Conservation (phyloP, 2,113 vertebrate species). For the Chaetops frenatus region DNA sequence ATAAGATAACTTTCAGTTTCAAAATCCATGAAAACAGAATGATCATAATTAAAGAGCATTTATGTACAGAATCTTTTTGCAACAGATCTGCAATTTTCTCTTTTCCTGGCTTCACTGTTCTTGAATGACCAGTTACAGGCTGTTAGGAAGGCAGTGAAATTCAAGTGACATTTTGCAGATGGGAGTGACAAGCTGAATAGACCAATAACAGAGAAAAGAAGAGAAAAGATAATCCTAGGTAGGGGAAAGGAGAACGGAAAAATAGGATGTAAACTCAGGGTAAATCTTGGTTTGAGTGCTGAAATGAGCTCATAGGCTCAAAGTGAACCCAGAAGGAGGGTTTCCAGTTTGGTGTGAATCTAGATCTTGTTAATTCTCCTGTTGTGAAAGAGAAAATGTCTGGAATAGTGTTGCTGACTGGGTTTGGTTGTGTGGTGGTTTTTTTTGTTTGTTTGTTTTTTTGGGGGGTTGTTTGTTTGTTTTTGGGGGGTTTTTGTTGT, state of each 20-base stretch:
- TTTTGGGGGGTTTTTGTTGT: no score
- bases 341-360: not conserved
- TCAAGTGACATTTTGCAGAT: not conserved
- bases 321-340: not conserved
- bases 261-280: not conserved
- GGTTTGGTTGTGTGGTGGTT: no score
- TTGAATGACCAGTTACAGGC: not conserved
- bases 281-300: not conserved
- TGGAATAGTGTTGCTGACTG: not conserved
- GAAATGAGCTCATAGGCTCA: not conserved
- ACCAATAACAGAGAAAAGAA: not conserved
- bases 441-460: no score
- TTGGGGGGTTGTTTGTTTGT: not conserved
- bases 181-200: not conserved
- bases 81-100: not conserved
- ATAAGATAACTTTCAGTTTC: not conserved
- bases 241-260: not conserved
- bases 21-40: not conserved
- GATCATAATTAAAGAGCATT: not conserved
- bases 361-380: not conserved
- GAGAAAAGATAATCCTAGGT: not conserved
- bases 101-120: not conserved
- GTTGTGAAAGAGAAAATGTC: not conserved
- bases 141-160: not conserved
- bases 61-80: not conserved